Base-by-base conservation (phyloP, 2,797 vertebrate species). In the Epinephelus coioides region DNA sequence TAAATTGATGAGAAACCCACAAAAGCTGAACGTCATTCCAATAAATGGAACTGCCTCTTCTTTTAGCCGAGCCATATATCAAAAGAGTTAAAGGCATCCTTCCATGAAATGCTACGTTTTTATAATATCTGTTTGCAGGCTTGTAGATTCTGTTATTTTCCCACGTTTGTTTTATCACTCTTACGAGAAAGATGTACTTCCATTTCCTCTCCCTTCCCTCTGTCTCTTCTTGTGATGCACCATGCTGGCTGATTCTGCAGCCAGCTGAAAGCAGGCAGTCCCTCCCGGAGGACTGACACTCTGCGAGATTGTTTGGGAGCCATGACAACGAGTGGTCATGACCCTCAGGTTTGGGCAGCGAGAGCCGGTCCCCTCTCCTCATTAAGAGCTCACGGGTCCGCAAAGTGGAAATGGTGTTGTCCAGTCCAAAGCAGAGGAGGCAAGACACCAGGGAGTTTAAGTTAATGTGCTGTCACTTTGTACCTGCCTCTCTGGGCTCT, bases 401-500 rank as follows among this genome's bases (percentile, higher is more conserved):
- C 38, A 67, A 50, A 82, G 50, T 60, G 53, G 53, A 10, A 68
- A 25, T 9, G 12, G 30, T 27, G 40, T 69, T 10, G 21, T 30
- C 4, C 27, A 60, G 59, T 19, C 11, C 15, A 17, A 47, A 55
- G 38, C 40, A 19, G 71, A 74, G 53, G n/a, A 34, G 27, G 5
- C 15, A 19, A 70, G 72, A 18, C 12, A 4, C 7, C 19, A 21
- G 60, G 66, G 83, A 83, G 54, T 64, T 78, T 14, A 47, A 72
- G 19, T 63, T 85, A 79, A 84, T 80, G 44, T 62, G 44, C 61
- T 82, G 78, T 82, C 82, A 76, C 69, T 78, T 69, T 80, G 78
- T 70, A 70, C 79, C 79, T 83, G 69, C 43, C 59, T 82, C 51
- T 70, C 71, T 47, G 30, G 59, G n/a, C 23, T 62, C 69, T 56